Percentiles rank a stretch among this genome's conserved stretches.
phyloP scores from a whole-genome alignment of 2,888 invertebrate genomes.

The Drosophila picticornis region DNA sequence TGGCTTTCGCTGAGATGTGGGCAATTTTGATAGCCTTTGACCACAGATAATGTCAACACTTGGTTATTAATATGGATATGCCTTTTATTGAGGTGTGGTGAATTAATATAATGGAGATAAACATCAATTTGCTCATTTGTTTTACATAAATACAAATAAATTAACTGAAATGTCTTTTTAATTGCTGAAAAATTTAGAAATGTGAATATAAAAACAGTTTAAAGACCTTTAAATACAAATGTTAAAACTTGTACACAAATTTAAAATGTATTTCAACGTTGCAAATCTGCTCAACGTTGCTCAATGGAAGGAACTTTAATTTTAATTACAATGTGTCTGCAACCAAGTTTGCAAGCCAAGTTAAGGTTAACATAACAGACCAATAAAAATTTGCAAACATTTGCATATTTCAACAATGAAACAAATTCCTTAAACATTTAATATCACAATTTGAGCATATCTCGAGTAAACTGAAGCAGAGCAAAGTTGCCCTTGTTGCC shows the following conservation, averaged over 20 bases:
- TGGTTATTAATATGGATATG: constrained; percentile 9
- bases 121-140: background rate
- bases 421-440: constrained; percentile 11
- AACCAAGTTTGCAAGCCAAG: background rate
- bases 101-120: background rate
- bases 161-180: background rate
- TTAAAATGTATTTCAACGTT: background rate
- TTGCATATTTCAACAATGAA: constrained; percentile 17
- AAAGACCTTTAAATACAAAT: background rate
- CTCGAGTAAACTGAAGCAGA: constrained; percentile 1
- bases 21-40: constrained; percentile 17
- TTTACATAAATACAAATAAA: background rate
- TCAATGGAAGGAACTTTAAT: background rate
- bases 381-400: constrained; percentile 17
- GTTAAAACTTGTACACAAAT: background rate
- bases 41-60: constrained; percentile 31
- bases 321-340: background rate
- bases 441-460: constrained; percentile 5
- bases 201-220: background rate
- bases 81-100: background rate
- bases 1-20: constrained; percentile 6
- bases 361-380: background rate
- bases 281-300: background rate
- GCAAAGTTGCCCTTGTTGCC: constrained; percentile 3
- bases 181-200: background rate